Evolutionary conservation across 2,888 invertebrate species (phyloP), one percentile per base, ranked within the genome.

Genomic region (Amblyjoppa proteus): DNA sequence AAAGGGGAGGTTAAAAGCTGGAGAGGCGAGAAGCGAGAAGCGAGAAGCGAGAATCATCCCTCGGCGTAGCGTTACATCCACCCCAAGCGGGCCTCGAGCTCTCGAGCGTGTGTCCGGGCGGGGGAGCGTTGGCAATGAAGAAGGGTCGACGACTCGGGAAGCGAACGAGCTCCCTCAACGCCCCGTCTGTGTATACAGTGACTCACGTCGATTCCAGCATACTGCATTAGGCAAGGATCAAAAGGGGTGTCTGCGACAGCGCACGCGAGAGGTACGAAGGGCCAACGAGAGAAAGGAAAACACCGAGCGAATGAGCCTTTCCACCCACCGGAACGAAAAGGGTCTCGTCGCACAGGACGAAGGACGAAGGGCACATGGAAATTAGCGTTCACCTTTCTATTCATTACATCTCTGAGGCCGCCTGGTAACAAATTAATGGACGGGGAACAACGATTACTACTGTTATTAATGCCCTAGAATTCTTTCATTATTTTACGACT

Each of bases 111-210:
- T 70, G 64, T 70, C 45, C 49, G 58, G n/a, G 11, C 34, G 58
- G 34, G 34, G 38, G 61, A 49, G 70, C 25, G 61, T 16, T 45
- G 49, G 61, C 45, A 49, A 70, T 61, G 45, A 79, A 71, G 51
- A 79, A 70, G 70, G 78, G 70, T 79, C 70, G 51, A 58, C 61
- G 78, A 79, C 58, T 49, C 31, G 16, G 9, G 64, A 34, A 64
- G 34, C 64, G 16, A 64, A 64, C 31, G 61, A 16, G 16, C 49
- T 31, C 49, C 64, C 64, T 45, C 61, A 45, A 25, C 31, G 38
- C 20, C 70, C 49, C 41, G 20, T 41, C 20, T 69, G 53, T 41
- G n/a, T 69, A 31, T n/a, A 28, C 28, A 68, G 69, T 69, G 69
- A 45, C 34, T 69, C 77, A 58, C 58, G 77, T 78, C 69, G 25